A percentile compares a stretch with the other conserved stretches of the same genome.
Evolutionary conservation across 2,113 vertebrate species (phyloP).

Genomic region (Oreocharis arfaki): DNA sequence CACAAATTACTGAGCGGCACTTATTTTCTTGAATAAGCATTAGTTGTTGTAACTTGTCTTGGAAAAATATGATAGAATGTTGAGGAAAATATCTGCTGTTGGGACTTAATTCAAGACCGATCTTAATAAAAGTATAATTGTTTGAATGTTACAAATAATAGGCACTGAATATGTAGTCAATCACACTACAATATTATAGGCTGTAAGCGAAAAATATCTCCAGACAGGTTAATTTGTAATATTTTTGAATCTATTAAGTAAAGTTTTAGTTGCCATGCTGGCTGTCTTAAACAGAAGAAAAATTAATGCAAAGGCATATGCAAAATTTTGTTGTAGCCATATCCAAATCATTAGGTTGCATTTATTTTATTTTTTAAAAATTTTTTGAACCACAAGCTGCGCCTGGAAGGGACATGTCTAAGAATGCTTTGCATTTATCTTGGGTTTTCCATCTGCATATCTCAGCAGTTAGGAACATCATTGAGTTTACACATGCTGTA

Average conservation of each 20-base stretch:
- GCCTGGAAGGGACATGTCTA: not conserved
- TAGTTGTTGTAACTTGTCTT: not conserved
- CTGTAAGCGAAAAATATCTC: not conserved
- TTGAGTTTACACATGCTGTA: not conserved
- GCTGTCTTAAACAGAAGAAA: not conserved
- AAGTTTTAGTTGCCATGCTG: not conserved
- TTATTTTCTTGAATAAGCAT: not conserved
- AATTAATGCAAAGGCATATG: not conserved
- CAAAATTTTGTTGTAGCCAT: not conserved
- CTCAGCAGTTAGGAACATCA: not conserved
- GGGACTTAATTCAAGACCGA: not conserved
- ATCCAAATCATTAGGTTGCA: not conserved
- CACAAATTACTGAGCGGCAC: not conserved
- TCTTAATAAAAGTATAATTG: not conserved
- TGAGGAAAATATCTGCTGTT: not conserved
- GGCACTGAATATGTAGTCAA: not conserved
- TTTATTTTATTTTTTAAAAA: not conserved
- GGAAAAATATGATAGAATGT: not conserved
- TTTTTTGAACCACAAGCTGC: not conserved
- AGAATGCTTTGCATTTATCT: slow-evolving; percentile 1
- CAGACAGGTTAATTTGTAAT: not conserved
- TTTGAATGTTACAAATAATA: not conserved
- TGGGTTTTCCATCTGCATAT: not conserved
- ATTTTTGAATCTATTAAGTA: not conserved
- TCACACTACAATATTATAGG: not conserved